Conservation (phyloP, 2,797 vertebrate genomes). For the Siniperca scherzeri region DNA sequence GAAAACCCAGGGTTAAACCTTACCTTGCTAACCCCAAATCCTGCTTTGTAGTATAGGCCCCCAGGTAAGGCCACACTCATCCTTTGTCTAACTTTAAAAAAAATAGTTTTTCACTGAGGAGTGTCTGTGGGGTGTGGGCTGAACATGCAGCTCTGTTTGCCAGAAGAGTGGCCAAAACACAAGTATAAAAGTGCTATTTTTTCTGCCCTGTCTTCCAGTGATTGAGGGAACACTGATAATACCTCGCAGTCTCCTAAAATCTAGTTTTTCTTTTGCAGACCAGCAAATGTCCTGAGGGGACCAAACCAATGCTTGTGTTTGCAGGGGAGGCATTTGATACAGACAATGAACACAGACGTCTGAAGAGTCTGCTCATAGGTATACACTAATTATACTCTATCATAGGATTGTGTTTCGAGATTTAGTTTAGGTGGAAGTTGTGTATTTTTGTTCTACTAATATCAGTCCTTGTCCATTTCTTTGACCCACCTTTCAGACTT, state of each 20-base stretch:
- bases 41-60: too few relatives aligned
- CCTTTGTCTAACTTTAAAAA: background rate
- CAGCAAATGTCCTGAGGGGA: slow-evolving; percentile 93
- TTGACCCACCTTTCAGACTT: slow-evolving; percentile 87
- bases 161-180: background rate
- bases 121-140: background rate
- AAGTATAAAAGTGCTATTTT: background rate
- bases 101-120: background rate
- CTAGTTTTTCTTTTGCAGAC: slow-evolving; percentile 75
- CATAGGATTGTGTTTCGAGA: background rate
- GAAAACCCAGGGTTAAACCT: too few relatives aligned
- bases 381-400: background rate
- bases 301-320: slow-evolving; percentile 96
- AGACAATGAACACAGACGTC: slow-evolving; percentile 89
- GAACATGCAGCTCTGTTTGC: too few relatives aligned
- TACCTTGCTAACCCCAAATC: too few relatives aligned
- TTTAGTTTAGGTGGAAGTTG: background rate
- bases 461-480: background rate
- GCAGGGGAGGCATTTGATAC: slow-evolving; percentile 92
- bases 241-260: background rate
- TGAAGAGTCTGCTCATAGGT: slow-evolving; percentile 94
- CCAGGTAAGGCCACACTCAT: background rate
- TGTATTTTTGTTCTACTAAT: background rate
- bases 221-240: background rate
- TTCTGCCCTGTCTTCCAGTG: background rate